Conservation (phyloP, 2,797 vertebrate genomes). For the Gobionotothen gibberifrons region DNA sequence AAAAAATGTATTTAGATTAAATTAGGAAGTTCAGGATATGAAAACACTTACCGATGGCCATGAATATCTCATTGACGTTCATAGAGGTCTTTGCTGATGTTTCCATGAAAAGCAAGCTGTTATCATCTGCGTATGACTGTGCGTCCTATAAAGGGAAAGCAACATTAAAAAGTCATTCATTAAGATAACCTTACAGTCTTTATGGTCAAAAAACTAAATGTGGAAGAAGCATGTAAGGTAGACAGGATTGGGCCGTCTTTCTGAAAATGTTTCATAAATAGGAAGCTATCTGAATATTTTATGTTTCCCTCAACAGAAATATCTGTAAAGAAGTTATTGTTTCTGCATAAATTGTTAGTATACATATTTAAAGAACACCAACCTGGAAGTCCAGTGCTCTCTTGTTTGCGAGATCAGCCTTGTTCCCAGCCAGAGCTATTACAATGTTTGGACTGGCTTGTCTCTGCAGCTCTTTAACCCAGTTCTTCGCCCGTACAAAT, state of each 20-base stretch:
- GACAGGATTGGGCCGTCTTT: background rate
- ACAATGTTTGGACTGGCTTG: conserved; percentile 99
- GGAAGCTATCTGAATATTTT: background rate
- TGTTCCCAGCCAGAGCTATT: conserved; percentile 99
- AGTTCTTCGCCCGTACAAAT: conserved; percentile 98
- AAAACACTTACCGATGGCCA: conserved; percentile 94
- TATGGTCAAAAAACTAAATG: background rate
- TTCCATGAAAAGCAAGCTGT: conserved; percentile 99
- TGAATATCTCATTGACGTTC: conserved; percentile 99
- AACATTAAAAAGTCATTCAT: conserved; percentile 27
- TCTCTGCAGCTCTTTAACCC: conserved; percentile 99
- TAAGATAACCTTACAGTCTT: background rate
- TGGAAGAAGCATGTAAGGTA: background rate
- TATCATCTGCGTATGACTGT: conserved; percentile 98
- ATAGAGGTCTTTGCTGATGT: conserved; percentile 98
- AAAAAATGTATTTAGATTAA: background rate
- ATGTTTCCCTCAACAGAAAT: background rate
- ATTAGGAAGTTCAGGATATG: background rate
- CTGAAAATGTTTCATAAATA: background rate
- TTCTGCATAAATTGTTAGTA: background rate
- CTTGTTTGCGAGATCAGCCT: conserved; percentile 97
- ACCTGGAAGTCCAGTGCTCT: conserved; percentile 99
- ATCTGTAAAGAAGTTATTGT: background rate
- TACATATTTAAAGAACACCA: conserved; percentile 49
- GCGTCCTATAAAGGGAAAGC: conserved; percentile 88